Evolutionary conservation across 2,888 invertebrate genomes (phyloP).

Genomic region (Heliconius erato): DNA sequence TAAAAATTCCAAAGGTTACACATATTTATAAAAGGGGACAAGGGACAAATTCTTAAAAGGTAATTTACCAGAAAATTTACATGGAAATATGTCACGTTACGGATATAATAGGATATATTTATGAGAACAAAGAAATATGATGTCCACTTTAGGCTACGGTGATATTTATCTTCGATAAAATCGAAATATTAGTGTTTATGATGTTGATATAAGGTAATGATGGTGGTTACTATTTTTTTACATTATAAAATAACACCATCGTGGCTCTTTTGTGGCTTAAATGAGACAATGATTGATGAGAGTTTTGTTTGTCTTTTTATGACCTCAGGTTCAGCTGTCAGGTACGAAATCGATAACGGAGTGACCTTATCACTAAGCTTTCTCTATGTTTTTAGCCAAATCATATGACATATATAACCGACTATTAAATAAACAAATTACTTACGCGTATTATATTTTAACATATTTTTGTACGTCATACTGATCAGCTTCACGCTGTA

Average conservation of each 20-base stretch:
- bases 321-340: not conserved
- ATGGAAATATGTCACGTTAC: not conserved
- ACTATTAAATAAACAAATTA: too few relatives aligned
- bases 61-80: not conserved
- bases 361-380: too few relatives aligned
- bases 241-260: not conserved
- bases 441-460: too few relatives aligned
- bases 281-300: not conserved
- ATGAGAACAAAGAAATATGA: not conserved
- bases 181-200: not conserved
- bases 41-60: not conserved
- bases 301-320: not conserved
- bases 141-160: not conserved
- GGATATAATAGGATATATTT: not conserved
- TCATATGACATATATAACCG: too few relatives aligned
- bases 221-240: not conserved
- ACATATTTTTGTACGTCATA: too few relatives aligned
- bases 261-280: not conserved
- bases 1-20: constrained; percentile 23
- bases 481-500: too few relatives aligned
- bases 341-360: not conserved
- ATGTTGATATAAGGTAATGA: not conserved
- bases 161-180: not conserved
- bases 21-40: not conserved
- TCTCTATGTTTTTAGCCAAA: not conserved